Conservation (phyloP, 2,888 invertebrate genomes). For the Stratiomys singularior region DNA sequence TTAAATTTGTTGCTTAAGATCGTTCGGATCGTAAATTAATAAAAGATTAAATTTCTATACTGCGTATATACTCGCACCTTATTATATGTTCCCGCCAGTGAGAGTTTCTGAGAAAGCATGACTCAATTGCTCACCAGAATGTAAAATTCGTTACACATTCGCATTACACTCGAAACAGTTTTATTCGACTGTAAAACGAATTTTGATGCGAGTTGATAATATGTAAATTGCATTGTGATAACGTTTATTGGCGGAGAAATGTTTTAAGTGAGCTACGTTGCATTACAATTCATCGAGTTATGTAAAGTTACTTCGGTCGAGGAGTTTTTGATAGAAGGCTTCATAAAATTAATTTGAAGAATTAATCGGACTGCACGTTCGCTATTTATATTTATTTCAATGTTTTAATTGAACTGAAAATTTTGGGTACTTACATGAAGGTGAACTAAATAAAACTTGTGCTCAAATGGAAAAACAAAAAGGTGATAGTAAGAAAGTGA, state of each 20-base stretch:
- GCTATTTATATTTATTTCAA: too few species aligned
- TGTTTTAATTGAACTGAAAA: too few species aligned
- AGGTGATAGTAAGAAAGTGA: neutral
- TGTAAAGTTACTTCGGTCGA: neutral
- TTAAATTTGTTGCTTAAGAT: too few species aligned
- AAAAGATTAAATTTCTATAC: too few species aligned
- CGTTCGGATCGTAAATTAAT: too few species aligned
- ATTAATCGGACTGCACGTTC: too few species aligned
- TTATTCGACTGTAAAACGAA: neutral
- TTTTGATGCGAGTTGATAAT: conserved; percentile 10
- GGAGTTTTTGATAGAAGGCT: neutral
- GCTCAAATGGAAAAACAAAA: neutral
- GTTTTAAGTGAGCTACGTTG: neutral
- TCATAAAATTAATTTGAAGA: too few species aligned
- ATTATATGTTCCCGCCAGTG: too few species aligned
- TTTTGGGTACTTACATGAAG: too few species aligned
- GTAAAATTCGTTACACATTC: neutral
- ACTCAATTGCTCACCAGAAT: neutral
- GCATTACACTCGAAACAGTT: neutral
- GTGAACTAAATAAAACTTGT: neutral
- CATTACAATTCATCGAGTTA: neutral
- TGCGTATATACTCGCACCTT: too few species aligned
- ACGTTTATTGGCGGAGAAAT: conserved; percentile 20
- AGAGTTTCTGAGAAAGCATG: too few species aligned
- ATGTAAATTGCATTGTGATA: conserved; percentile 26